Conservation (phyloP, 2,888 invertebrate species). For the Cremastobaeus sp. region DNA sequence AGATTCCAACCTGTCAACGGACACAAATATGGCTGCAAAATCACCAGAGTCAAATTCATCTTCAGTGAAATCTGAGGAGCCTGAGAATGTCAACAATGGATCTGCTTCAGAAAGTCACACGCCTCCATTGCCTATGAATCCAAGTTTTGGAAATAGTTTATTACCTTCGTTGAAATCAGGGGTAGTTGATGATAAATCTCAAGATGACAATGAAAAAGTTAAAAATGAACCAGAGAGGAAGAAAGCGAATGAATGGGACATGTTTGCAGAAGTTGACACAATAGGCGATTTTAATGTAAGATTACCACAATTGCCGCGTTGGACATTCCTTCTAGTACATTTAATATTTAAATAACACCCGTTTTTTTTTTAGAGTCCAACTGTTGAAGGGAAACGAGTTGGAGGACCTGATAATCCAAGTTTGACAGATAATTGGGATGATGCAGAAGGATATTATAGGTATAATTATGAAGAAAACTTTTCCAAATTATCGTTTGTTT, state of each 20-base stretch:
- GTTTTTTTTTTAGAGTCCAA: conserved; percentile 84
- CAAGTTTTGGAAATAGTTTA: conserved; percentile 67
- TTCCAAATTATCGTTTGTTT: too few species aligned
- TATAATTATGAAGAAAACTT: conserved; percentile 66
- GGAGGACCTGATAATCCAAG: conserved; percentile 90
- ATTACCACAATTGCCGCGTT: conserved; percentile 55
- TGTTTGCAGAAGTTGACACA: conserved; percentile 95
- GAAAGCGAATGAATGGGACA: conserved; percentile 88
- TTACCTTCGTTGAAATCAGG: conserved; percentile 69
- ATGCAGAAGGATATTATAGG: conserved; percentile 99
- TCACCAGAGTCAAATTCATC: conserved; percentile 63
- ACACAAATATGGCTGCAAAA: conserved; percentile 66
- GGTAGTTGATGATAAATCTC: conserved; percentile 66
- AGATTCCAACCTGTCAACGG: conserved; percentile 79
- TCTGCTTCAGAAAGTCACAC: conserved; percentile 74
- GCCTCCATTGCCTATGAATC: conserved; percentile 73
- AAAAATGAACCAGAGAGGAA: conserved; percentile 74
- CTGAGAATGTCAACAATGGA: conserved; percentile 74
- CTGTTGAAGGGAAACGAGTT: conserved; percentile 80
- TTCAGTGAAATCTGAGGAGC: conserved; percentile 70
- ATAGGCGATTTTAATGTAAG: conserved; percentile 87
- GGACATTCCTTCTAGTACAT: background rate
- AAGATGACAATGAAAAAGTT: conserved; percentile 70
- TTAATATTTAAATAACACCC: conserved; percentile 27
- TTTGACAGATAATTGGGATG: conserved; percentile 99